phyloP scores from a whole-genome alignment of 2,888 invertebrate genomes.

The Emmelina monodactyla region DNA sequence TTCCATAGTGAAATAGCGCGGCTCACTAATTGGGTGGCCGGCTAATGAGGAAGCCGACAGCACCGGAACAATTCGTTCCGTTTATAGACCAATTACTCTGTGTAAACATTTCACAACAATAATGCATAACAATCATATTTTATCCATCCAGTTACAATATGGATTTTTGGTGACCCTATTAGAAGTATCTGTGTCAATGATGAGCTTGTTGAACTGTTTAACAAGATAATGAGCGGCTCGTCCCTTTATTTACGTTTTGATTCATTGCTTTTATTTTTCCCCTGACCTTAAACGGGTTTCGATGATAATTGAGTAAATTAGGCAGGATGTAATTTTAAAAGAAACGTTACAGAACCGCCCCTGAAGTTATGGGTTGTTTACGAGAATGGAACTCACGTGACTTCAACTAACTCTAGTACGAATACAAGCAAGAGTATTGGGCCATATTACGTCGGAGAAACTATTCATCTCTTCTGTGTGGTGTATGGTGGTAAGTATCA shows the following conservation, averaged over 20 bases:
- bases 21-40: slow-evolving; percentile 46
- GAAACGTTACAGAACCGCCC: slow-evolving; percentile 78
- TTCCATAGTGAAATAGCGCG: slow-evolving; percentile 39
- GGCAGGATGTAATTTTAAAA: too few species aligned
- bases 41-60: slow-evolving; percentile 62
- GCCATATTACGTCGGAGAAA: slow-evolving; percentile 85
- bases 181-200: too few species aligned
- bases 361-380: slow-evolving; percentile 81
- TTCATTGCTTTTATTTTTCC: too few species aligned
- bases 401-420: slow-evolving; percentile 67
- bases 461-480: slow-evolving; percentile 83
- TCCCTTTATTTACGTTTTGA: too few species aligned
- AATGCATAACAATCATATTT: too few species aligned
- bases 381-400: slow-evolving; percentile 77
- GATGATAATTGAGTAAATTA: too few species aligned
- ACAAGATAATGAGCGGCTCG: too few species aligned
- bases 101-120: slow-evolving; percentile 33
- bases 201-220: too few species aligned
- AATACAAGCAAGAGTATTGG: slow-evolving; percentile 67
- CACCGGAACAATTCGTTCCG: slow-evolving; percentile 58
- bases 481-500: slow-evolving; percentile 81
- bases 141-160: too few species aligned
- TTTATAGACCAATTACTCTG: slow-evolving; percentile 49
- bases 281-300: too few species aligned
- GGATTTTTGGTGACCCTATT: too few species aligned